phyloP scores from a whole-genome alignment of 2,113 vertebrate species.

The Candoia aspera region DNA sequence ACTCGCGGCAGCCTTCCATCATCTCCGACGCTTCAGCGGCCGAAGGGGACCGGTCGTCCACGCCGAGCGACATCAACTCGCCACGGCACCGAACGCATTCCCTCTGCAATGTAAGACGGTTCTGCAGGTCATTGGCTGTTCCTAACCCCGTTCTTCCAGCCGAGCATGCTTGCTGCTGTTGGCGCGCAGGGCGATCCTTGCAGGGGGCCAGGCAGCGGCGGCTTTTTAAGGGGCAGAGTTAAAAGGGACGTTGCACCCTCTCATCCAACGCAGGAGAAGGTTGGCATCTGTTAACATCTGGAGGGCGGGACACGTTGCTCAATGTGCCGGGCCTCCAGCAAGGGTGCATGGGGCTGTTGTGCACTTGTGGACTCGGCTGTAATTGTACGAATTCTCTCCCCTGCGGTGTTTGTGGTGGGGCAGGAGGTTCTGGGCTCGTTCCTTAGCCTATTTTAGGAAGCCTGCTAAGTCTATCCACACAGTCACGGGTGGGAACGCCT shows the following conservation, averaged over 20 bases:
- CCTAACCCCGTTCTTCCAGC: background rate
- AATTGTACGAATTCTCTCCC: background rate
- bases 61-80: constrained; percentile 97
- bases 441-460: background rate
- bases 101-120: constrained; percentile 96
- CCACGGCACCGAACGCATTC: constrained; percentile 97
- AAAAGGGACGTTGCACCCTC: background rate
- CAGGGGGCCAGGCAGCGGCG: too few relatives aligned
- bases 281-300: background rate
- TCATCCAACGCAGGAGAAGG: background rate
- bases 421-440: background rate
- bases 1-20: constrained; percentile 93
- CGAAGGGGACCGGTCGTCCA: constrained; percentile 95
- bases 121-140: constrained; percentile 48
- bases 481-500: background rate
- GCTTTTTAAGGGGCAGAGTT: background rate
- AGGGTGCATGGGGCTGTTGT: background rate
- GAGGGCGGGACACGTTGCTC: too few relatives aligned
- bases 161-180: background rate
- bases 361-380: background rate
- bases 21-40: constrained; percentile 91
- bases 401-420: background rate
- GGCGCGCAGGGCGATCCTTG: too few relatives aligned
- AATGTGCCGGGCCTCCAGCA: background rate
- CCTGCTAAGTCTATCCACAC: background rate